A percentile compares a stretch with the other conserved stretches of the same genome.
phyloP scores from a whole-genome alignment of 2,113 vertebrate genomes.

The Oryzias celebensis region DNA sequence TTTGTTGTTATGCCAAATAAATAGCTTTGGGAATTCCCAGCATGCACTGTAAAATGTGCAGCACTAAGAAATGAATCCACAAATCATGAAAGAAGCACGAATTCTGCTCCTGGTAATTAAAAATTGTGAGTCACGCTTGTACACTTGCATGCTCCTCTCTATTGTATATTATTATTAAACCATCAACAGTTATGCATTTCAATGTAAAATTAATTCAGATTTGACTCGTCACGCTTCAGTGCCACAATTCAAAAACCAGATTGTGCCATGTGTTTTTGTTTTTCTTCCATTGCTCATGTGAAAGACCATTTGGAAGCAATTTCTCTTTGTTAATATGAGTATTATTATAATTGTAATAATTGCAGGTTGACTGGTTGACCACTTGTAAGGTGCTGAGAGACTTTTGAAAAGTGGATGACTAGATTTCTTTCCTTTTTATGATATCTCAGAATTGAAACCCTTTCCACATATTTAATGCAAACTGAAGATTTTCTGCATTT shows the following conservation, averaged over 20 bases:
- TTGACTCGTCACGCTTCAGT: slow-evolving; percentile 49
- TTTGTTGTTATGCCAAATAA: slow-evolving; percentile 46
- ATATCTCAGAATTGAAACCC: not conserved
- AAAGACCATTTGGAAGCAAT: slow-evolving; percentile 80
- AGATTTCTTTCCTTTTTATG: slow-evolving; percentile 41
- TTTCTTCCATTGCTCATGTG: slow-evolving; percentile 61
- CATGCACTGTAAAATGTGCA: slow-evolving; percentile 29
- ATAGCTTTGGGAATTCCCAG: slow-evolving; percentile 51
- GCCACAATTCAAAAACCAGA: slow-evolving; percentile 56
- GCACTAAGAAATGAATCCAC: slow-evolving; percentile 36
- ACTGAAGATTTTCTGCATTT: not conserved
- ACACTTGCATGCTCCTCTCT: not conserved
- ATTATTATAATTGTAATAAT: slow-evolving; percentile 83
- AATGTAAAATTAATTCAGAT: slow-evolving; percentile 49
- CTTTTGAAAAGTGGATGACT: slow-evolving; percentile 62
- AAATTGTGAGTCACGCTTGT: slow-evolving; percentile 6
- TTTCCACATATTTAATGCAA: slow-evolving; percentile 7
- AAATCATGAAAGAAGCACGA: slow-evolving; percentile 36
- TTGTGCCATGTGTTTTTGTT: slow-evolving; percentile 66
- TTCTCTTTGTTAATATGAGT: slow-evolving; percentile 80
- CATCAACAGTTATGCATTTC: slow-evolving; percentile 40
- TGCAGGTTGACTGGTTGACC: slow-evolving; percentile 79
- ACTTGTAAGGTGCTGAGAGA: slow-evolving; percentile 66
- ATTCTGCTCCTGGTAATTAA: slow-evolving; percentile 13
- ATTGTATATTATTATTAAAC: slow-evolving; percentile 36